phyloP scores from a whole-genome alignment of 2,113 vertebrate species.

The Pomatorhinus ruficollis region DNA sequence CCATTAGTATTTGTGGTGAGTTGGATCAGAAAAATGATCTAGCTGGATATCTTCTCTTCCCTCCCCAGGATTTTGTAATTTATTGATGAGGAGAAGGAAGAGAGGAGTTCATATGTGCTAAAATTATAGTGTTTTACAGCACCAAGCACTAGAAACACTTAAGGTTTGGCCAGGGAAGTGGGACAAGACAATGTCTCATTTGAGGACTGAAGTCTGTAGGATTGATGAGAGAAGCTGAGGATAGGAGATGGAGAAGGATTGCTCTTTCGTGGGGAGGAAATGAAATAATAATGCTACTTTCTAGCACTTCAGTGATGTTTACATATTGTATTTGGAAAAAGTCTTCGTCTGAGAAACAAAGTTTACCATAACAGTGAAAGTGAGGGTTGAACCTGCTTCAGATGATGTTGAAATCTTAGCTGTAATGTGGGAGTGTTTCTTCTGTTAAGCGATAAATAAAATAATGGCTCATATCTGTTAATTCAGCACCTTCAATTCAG shows the following conservation, averaged over 20 bases:
- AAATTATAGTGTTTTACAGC: neutral
- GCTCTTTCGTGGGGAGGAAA: neutral
- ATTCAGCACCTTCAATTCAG: neutral
- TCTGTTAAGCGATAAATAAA: neutral
- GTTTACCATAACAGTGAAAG: neutral
- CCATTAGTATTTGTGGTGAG: neutral
- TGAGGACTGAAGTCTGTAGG: neutral
- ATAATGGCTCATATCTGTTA: neutral
- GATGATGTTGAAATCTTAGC: neutral
- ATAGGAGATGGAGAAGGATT: neutral
- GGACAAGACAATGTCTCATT: neutral
- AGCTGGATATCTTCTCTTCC: neutral
- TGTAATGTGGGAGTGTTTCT: neutral
- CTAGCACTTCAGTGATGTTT: neutral
- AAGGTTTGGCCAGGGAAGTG: neutral
- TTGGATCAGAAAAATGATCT: neutral
- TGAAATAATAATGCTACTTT: neutral
- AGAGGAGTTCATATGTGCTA: neutral
- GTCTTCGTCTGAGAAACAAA: neutral
- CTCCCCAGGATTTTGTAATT: neutral
- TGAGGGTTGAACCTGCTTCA: neutral
- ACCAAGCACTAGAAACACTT: neutral
- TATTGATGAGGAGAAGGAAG: neutral
- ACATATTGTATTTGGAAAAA: neutral
- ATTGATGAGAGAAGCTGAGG: neutral